Evolutionary conservation across 2,113 vertebrate species (phyloP).

Genomic region (Delphinapterus leucas): DNA sequence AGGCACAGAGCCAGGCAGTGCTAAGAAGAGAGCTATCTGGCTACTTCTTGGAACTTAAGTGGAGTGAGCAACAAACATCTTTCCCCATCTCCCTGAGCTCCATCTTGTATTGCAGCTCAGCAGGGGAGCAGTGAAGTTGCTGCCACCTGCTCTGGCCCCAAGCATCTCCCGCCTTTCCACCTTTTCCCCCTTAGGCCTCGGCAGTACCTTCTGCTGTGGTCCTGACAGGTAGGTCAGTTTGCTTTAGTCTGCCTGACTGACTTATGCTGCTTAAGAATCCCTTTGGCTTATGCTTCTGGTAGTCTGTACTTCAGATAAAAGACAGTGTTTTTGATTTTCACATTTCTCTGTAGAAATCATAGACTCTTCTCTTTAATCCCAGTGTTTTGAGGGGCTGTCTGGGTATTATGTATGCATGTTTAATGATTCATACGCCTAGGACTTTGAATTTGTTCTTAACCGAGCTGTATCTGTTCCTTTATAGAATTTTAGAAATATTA

Average conservation of each 20-base stretch:
- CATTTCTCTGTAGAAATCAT: conserved; percentile 40
- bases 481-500: conserved; percentile 43
- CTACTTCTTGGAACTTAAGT: background rate
- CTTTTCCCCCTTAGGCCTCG: background rate
- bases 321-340: conserved; percentile 45
- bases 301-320: conserved; percentile 29
- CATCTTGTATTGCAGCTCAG: background rate
- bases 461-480: background rate
- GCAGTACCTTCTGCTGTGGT: conserved; percentile 34
- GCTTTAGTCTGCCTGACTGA: conserved; percentile 5
- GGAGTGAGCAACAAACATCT: background rate
- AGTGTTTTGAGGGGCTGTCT: conserved; percentile 34
- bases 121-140: background rate
- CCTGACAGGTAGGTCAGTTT: background rate
- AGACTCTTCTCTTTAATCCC: conserved; percentile 21
- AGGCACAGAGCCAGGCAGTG: background rate
- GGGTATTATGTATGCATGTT: conserved; percentile 28
- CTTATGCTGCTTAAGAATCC: conserved; percentile 17
- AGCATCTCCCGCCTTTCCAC: rapidly evolving
- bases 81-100: background rate
- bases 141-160: background rate
- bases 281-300: conserved; percentile 29
- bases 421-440: conserved; percentile 1
- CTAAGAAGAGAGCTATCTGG: background rate
- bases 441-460: conserved; percentile 51